phyloP scores from a whole-genome alignment of 2,797 vertebrate species.

The Hemitrygon akajei region DNA sequence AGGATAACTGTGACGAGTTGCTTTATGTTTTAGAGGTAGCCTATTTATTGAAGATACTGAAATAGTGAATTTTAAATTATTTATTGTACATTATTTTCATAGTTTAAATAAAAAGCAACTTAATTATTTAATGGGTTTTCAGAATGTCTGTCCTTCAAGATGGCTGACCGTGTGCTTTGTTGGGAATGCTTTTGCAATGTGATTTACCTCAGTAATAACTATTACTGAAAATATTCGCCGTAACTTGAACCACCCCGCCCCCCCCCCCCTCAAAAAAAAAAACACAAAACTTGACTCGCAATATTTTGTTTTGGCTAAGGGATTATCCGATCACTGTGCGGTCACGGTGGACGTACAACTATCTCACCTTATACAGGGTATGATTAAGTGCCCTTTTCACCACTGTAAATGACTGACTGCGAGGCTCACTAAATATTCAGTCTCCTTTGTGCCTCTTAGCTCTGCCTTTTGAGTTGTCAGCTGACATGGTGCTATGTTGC shows the following conservation, averaged over 20 bases:
- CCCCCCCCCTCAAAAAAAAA: neutral
- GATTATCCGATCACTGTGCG: neutral
- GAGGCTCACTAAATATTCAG: neutral
- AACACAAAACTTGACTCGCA: too few species aligned
- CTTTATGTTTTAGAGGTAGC: constrained; percentile 80
- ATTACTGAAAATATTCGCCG: neutral
- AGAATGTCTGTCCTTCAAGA: constrained; percentile 45
- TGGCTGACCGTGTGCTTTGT: constrained; percentile 6
- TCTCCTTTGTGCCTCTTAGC: neutral
- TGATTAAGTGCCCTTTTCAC: neutral
- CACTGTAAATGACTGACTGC: too few species aligned
- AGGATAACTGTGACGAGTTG: constrained; percentile 61
- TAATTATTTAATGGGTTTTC: constrained; percentile 63
- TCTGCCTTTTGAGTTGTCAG: neutral
- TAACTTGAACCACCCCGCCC: neutral
- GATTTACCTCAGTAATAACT: neutral
- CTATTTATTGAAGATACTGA: constrained; percentile 97
- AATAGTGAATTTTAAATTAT: constrained; percentile 93
- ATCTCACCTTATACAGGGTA: too few species aligned
- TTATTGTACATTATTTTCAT: constrained; percentile 99
- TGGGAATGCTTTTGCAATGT: constrained; percentile 37
- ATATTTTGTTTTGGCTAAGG: neutral
- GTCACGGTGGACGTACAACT: neutral
- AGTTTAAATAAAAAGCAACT: constrained; percentile 70
- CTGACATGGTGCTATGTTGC: neutral